Conservation (phyloP, 2,888 invertebrate species). For the Microctonus aethiopoides region DNA sequence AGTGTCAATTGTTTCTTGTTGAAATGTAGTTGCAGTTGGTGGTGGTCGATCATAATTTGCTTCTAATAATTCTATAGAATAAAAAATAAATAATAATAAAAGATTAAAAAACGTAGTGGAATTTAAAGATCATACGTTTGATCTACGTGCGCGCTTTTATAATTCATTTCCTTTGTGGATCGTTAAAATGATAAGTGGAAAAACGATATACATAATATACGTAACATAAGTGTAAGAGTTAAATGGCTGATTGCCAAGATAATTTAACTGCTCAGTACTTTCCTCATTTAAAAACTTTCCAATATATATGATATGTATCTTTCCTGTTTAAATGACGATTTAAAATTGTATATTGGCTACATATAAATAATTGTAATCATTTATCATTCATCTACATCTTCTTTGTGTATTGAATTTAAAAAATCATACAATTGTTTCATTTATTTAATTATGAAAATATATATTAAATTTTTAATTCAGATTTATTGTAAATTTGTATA, state of each 20-base stretch:
- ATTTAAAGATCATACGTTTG: not conserved
- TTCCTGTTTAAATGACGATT: conserved; percentile 1
- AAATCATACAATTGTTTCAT: not conserved
- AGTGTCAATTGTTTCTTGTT: conserved; percentile 56
- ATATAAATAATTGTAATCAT: not conserved
- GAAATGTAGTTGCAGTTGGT: conserved; percentile 39
- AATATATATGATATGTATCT: conserved; percentile 21
- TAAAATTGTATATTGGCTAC: not conserved
- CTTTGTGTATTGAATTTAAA: not conserved
- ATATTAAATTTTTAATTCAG: no score
- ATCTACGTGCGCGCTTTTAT: not conserved
- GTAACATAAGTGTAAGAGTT: conserved; percentile 5
- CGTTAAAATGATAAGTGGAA: conserved; percentile 18
- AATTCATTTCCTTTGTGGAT: conserved; percentile 4
- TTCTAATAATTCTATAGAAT: conserved; percentile 69
- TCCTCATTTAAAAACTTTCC: conserved; percentile 29
- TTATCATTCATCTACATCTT: not conserved
- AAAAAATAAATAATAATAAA: conserved; percentile 38
- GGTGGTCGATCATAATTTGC: conserved; percentile 72
- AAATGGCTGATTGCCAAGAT: conserved; percentile 24
- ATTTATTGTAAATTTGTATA: no score
- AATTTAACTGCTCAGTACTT: conserved; percentile 16
- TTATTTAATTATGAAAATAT: no score
- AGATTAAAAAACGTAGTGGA: not conserved
- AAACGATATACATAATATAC: conserved; percentile 12